These are phyloP conservation scores for Myzus persicae DNA, from an alignment of 1,140 invertebrate species.

Conservation along the genomic window DNA sequence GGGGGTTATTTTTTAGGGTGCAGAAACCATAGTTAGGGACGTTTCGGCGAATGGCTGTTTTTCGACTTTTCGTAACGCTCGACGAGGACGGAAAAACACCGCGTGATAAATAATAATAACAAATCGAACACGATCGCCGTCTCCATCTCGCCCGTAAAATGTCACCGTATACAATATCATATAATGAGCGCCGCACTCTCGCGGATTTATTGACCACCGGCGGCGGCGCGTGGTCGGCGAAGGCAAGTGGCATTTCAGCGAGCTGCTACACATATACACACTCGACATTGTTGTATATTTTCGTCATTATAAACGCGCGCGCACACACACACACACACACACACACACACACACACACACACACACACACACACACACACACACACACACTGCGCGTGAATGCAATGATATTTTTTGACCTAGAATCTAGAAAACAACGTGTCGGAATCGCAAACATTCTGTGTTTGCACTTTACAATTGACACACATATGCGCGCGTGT, in stretches of 20 bases:
- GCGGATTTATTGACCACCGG: constrained; percentile 4
- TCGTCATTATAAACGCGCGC: not conserved
- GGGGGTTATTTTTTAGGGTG: too few relatives aligned
- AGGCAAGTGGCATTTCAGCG: not conserved
- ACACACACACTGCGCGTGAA: too few relatives aligned
- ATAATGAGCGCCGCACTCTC: not conserved
- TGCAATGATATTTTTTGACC: constrained; percentile 24
- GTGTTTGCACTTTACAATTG: not conserved
- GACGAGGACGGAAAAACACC: not conserved
- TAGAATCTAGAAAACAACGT: constrained; percentile 37
- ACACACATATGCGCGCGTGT: not conserved
- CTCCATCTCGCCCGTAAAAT: not conserved
- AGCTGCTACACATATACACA: not conserved
- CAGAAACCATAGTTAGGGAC: too few relatives aligned
- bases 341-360: too few relatives aligned
- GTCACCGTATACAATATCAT: not conserved
- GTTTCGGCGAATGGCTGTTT: too few relatives aligned
- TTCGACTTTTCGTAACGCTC: not conserved
- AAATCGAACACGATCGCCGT: not conserved
- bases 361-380: not conserved
- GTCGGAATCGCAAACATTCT: constrained; percentile 33
- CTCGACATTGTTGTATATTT: not conserved
- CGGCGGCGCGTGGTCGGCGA: not conserved
- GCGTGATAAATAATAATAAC: not conserved
- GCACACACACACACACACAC: too few relatives aligned